Base-by-base conservation (phyloP, 2,113 vertebrate species). In the Mobula birostris region DNA sequence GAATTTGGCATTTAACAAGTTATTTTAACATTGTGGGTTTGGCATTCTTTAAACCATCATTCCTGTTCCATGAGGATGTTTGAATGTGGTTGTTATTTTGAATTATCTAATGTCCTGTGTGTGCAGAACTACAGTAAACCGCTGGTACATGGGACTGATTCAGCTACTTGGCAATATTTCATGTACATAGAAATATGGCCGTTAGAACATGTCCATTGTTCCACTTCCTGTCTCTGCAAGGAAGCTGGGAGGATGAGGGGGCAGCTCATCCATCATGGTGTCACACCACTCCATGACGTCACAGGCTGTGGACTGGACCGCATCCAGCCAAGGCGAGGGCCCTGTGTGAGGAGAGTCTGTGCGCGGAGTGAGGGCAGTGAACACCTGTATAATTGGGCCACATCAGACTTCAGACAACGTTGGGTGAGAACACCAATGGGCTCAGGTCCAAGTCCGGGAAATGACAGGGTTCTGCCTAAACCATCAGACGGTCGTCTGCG, bases 101-200 rank as follows among this genome's bases (percentile, higher is more conserved):
- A 48, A 74, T 72, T 74, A 93, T 93, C 7, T 74, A 74, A 93
- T 56, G 68, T 74, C 91, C 91, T 93, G 91, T 93, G 36, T 48
- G 29, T 17, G 21, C 32, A 72, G 70, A 19, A 70, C 90, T 32
- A 4, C 90, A 7, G 3, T 48, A 56, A 27, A 74, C 91, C 66
- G 27, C 91, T 29, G 68, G 90, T 92, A 92, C n/a, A 66, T 72
- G 68, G 19, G 36, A 29, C 40, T 56, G 14, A 56, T 11, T 56
- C 91, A 93, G 32, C 36, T 72, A 27, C 72, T 68, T 74, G 90
- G 29, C 85, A 66, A 24, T 29, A 17, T 66, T 32, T 32, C 63
- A 63, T 66, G 12, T 66, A 88, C 85, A 66, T 17, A 66, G 29
- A 17, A 66, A 32, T 17, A 32, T n/a, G 12, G 85, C 15, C 7